Base-by-base conservation (phyloP, 1,140 invertebrate species). In the Drosophila obscura region DNA sequence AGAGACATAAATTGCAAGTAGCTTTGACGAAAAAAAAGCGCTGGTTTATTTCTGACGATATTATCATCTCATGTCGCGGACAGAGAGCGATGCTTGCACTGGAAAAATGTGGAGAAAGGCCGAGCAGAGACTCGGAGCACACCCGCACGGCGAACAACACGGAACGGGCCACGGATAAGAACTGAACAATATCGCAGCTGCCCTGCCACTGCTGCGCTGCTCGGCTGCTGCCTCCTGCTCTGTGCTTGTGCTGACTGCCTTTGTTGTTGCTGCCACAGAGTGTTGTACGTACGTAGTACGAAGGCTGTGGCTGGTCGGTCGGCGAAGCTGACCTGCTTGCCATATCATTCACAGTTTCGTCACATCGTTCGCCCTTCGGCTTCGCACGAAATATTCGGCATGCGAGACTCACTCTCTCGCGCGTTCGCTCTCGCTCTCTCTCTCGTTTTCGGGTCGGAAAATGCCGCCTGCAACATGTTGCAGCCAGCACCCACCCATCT, bases 131-230 rank as follows among this genome's bases (percentile, higher is more conserved):
- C 22, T 24, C 8, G 45, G 22, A 31, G 22, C 50, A 22, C 51
- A 49, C 44, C 71, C 72, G 73, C 73, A 75, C 72, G 64, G 68
- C 73, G 63, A 76, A 76, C 73, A 64, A 68, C 68, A 76, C 73
- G 57, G 57, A 60, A 66, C 64, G 73, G 57, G 61, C 41, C 49
- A 67, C 73, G 73, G 58, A 76, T 58, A 76, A 76, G 72, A 76
- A 76, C 73, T 75, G 45, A 69, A 75, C 50, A 59, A 58, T 62
- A 71, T 43, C 56, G 24, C 66, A 52, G 24, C 57, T 60, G 35
- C 48, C n/a, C 44, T 59, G 56, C 45, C 15, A 13, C 39, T 56
- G n/a, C 19, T 13, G 26, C 46, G 64, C 64, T 61, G 53, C 67
- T 64, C 53, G 61, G 51, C 60, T 57, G 60, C 50, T 62, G 48